Percentiles rank a stretch among this genome's conserved stretches.
These are phyloP conservation scores for Heliocidaris tuberculata DNA, from an alignment of 35 echinoderm and acorn worm species.

Conservation along the genomic window DNA sequence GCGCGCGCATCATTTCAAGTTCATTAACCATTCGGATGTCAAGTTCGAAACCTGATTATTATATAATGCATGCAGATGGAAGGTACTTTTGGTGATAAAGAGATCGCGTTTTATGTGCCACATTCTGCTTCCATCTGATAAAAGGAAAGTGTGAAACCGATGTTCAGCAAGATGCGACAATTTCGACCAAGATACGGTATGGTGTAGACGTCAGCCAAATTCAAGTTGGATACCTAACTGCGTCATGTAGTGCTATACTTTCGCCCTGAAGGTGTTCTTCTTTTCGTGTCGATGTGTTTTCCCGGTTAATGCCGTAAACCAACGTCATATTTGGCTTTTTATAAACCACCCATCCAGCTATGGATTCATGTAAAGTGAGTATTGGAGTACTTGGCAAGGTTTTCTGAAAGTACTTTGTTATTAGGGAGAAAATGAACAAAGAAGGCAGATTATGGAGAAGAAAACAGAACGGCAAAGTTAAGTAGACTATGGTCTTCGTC, in stretches of 20 bases:
- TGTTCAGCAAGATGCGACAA: neutral
- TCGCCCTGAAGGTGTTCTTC: neutral
- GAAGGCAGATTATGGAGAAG: neutral
- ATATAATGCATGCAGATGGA: neutral
- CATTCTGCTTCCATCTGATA: neutral
- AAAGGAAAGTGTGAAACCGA: neutral
- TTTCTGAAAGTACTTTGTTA: neutral
- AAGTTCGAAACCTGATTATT: no score
- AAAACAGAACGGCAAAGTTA: no score
- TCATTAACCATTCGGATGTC: no score
- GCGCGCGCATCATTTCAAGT: no score
- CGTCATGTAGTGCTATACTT: neutral
- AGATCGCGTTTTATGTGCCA: neutral
- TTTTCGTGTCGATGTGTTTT: neutral
- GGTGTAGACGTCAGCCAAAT: neutral
- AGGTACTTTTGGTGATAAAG: neutral
- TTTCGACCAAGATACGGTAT: neutral
- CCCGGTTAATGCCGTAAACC: neutral
- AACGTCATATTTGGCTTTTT: neutral
- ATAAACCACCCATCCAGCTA: neutral
- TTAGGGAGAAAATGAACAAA: neutral
- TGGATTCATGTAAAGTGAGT: neutral
- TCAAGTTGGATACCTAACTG: neutral
- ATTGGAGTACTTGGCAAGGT: neutral
- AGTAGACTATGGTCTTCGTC: no score